These are phyloP conservation scores for Gymnocheta viridis DNA, from an alignment of 2,888 invertebrate genomes.

Conservation along the genomic window DNA sequence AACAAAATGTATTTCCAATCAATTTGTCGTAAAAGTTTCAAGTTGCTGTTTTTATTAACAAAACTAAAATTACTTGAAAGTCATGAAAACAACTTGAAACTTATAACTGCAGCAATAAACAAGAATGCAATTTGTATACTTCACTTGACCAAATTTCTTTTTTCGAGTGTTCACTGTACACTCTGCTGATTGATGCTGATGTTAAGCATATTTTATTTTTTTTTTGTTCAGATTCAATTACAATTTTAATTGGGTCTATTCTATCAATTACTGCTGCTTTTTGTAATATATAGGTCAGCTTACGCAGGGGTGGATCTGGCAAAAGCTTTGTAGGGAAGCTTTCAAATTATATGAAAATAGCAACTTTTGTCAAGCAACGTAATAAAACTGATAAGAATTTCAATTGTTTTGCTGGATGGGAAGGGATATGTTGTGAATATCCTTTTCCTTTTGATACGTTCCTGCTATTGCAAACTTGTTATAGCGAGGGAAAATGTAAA, in stretches of 20 bases:
- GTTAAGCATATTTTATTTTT: slow-evolving; percentile 21
- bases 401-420: neutral
- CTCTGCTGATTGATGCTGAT: too few species aligned
- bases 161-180: slow-evolving; percentile 35
- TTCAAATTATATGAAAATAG: too few species aligned
- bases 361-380: too few species aligned
- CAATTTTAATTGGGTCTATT: slow-evolving; percentile 61
- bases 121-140: slow-evolving; percentile 3
- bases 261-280: slow-evolving; percentile 7
- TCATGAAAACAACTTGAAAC: neutral
- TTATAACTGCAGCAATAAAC: neutral
- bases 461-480: neutral
- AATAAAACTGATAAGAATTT: too few species aligned
- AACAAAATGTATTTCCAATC: neutral
- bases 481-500: neutral
- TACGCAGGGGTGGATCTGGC: neutral
- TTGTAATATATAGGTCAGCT: neutral
- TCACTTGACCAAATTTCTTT: slow-evolving; percentile 41
- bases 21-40: slow-evolving; percentile 43
- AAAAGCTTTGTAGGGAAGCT: too few species aligned
- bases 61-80: slow-evolving; percentile 8
- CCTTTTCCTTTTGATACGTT: neutral
- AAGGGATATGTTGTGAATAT: neutral
- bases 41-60: neutral
- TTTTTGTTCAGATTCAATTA: slow-evolving; percentile 42